Conservation (phyloP, 2,797 vertebrate species). For the Chiloscyllium punctatum region DNA sequence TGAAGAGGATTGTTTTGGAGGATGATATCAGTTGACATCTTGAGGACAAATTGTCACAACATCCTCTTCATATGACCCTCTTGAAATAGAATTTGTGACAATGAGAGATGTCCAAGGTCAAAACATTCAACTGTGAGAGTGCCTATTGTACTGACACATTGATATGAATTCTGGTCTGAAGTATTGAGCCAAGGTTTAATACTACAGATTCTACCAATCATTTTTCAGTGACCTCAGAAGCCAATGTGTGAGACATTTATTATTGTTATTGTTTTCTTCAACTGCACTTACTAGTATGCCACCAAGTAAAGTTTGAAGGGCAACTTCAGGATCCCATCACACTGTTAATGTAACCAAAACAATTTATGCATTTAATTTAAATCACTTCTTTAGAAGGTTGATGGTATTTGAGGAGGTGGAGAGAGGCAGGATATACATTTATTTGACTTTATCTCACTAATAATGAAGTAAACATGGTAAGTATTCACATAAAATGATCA, state of each 20-base stretch:
- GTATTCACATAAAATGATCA: background rate
- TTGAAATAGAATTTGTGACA: constrained; percentile 55
- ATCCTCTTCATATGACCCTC: constrained; percentile 61
- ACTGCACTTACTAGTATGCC: background rate
- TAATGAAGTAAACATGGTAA: background rate
- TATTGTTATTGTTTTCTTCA: background rate
- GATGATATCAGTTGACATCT: constrained; percentile 54
- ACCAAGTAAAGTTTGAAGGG: background rate
- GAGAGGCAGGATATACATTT: background rate
- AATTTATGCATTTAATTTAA: background rate
- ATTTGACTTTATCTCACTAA: background rate
- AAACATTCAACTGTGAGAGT: constrained; percentile 48
- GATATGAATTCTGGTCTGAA: constrained; percentile 47
- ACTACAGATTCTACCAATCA: background rate
- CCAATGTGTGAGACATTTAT: background rate
- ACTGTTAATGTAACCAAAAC: background rate
- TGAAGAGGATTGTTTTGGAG: constrained; percentile 54
- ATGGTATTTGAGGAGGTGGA: background rate
- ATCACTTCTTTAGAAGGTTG: background rate
- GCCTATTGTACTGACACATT: constrained; percentile 52
- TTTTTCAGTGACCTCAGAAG: background rate
- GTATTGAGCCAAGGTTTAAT: background rate
- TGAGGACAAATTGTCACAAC: constrained; percentile 51
- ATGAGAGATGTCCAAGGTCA: constrained; percentile 52
- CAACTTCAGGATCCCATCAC: background rate